Base-by-base conservation (phyloP, 35 echinoderm and acorn worm species). In the Amphiura filiformis region DNA sequence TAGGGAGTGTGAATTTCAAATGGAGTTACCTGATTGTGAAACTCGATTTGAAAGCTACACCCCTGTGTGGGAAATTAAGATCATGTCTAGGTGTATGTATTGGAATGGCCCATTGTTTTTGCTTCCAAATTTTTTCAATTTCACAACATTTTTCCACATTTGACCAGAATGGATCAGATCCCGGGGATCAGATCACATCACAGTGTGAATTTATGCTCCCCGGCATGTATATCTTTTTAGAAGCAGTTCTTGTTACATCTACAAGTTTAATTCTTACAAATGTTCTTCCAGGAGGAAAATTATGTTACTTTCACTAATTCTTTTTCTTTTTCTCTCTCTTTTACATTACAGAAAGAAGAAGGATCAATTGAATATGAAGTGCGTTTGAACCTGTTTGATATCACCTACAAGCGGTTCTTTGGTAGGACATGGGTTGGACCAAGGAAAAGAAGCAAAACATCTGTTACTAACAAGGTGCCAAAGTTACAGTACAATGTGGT, bases 371-470 rank as follows among this genome's bases (percentile, higher is more conserved):
- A 99, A 52, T 92, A 99, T 84, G 84, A 87, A 30, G 33, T 99
- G 0, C 79, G 93, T 30, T 65, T 99, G 23, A 94, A 84, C 70
- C n/a, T 99, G 5, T 99, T 88, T 90, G 96, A 99, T 38, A 37
- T 94, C 83, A 92, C 96, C 39, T 99, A 86, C 81, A 99, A 94
- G 56, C 64, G 84, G 56, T 99, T 94, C 80, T 95, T 99, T 92
- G 96, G 96, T 0, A 92, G 39, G n/a, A 94, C 96, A 61, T 92
- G 93, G 86, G 81, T 90, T 1, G 96, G 96, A 1, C 96, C 96
- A 32, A 87, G 76, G 82, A 90, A 88, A 20, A 76, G 20, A 0
- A 61, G 40, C 42, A 94, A 94, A 65, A 90, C 70, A 42, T 76
- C 39, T 0, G 17, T 84, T 20, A 78, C 76, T 15, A 78, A 88